Percentiles rank a stretch among this genome's conserved stretches.
Evolutionary conservation across 2,113 vertebrate species (phyloP).

Genomic region (Podarcis cretensis): DNA sequence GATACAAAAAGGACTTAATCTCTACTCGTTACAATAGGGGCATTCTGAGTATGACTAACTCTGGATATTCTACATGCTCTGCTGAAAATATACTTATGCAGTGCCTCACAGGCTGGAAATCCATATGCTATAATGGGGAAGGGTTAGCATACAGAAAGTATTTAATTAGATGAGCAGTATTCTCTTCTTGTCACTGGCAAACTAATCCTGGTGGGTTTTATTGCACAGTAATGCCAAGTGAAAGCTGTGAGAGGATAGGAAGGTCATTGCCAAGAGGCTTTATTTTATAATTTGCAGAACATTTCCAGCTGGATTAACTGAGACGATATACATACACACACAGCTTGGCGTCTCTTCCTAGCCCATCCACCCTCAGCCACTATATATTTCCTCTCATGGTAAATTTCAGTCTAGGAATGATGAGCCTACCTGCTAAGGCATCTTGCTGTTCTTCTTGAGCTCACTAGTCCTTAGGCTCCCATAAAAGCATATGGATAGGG

Average conservation of each 20-base stretch:
- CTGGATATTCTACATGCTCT: background rate
- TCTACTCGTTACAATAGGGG: no score
- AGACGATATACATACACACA: constrained; percentile 2
- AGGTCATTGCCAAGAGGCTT: constrained; percentile 27
- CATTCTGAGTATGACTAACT: no score
- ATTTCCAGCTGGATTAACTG: constrained; percentile 37
- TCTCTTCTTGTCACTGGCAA: background rate
- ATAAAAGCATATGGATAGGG: constrained; percentile 27
- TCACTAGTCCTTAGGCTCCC: background rate
- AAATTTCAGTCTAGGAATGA: constrained; percentile 37
- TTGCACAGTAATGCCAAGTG: background rate
- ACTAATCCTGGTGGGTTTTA: constrained; percentile 18
- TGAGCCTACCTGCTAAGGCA: constrained; percentile 15
- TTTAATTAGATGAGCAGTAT: background rate
- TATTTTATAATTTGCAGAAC: constrained; percentile 23
- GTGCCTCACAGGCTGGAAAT: constrained; percentile 2
- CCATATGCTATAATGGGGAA: background rate
- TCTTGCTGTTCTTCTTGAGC: constrained; percentile 30
- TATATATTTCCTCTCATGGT: constrained; percentile 23
- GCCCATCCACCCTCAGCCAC: background rate
- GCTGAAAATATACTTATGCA: background rate
- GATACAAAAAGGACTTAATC: no score
- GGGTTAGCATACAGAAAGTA: constrained; percentile 8
- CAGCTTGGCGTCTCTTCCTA: constrained; percentile 21
- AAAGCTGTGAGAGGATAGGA: constrained; percentile 3